Base-by-base conservation (phyloP, 2,797 vertebrate species). In the Syndactyla subalaris region DNA sequence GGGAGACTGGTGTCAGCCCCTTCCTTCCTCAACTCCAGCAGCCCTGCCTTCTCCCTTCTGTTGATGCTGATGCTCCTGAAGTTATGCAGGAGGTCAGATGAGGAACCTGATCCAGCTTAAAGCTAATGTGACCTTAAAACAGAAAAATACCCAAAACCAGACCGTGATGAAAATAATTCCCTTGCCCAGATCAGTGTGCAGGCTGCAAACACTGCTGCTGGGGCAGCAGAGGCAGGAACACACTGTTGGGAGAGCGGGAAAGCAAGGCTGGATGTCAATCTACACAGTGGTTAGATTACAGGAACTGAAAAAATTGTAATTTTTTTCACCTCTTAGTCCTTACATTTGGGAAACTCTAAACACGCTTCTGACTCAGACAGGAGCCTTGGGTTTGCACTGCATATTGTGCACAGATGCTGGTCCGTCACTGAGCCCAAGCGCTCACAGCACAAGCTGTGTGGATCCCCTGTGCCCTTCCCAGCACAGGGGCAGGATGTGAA, bases 381-480 rank as follows among this genome's bases (percentile, higher is more conserved):
- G 48, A 65, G 83, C 76, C 49, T 3, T 19, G 57, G 38, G 24
- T 26, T 82, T 46, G 68, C 65, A 32, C 27, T 65, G 65, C 67
- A 58, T 2, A 1, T 19, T 52, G 59, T 21, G 29, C 51, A 15
- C 34, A 74, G 70, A 34, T 55, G 70, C 39, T 0, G 2, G 39
- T 22, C 38, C 0, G 0, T 4, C 2, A 3, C 41, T 1, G 20
- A n/a, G 54, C 58, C 51, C 32, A n/a, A 65, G 82, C 0, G 4
- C 34, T 58, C 34, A 66, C 65, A 51, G 62, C 34, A 51, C 68
- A 15, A 1, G 2, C 48, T 39, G 62, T 39, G 62, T 15, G n/a
- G 14, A 18, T 58, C 41, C 57, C 72, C 6, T 3, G 6, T 5
- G 2, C 12, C 2, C 22, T 72, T 18, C 62, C 30, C 1, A 1